phyloP scores from a whole-genome alignment of 2,888 invertebrate genomes.

The Hemicrepidius hirtus region DNA sequence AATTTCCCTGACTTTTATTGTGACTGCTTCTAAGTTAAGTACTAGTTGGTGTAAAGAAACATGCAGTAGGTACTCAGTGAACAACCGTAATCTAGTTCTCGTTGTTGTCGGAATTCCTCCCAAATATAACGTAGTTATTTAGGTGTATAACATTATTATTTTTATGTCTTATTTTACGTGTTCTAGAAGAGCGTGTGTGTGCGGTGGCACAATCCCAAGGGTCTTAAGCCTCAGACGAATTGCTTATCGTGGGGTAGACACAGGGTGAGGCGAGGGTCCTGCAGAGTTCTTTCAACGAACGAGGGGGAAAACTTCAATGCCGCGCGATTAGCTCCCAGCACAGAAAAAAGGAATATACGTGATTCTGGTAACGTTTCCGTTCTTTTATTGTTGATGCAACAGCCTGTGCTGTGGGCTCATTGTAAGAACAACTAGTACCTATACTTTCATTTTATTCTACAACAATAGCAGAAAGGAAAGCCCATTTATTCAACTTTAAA shows the following conservation, averaged over 20 bases:
- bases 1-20: too few relatives aligned
- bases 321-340: slow-evolving; percentile 40
- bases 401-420: slow-evolving; percentile 21
- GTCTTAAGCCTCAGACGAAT: slow-evolving; percentile 42
- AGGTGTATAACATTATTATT: slow-evolving; percentile 36
- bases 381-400: slow-evolving; percentile 25
- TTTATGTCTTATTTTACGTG: slow-evolving; percentile 42
- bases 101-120: neutral
- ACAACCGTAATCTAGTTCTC: too few relatives aligned
- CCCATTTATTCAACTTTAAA: neutral
- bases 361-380: slow-evolving; percentile 42
- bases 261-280: slow-evolving; percentile 19
- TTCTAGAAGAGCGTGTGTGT: slow-evolving; percentile 30
- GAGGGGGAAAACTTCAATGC: slow-evolving; percentile 39
- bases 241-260: slow-evolving; percentile 42
- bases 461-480: neutral
- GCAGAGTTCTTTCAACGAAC: slow-evolving; percentile 33
- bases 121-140: slow-evolving; percentile 14
- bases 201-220: slow-evolving; percentile 25
- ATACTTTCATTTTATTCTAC: too few relatives aligned
- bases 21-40: too few relatives aligned
- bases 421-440: slow-evolving; percentile 2
- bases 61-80: neutral
- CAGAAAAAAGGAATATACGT: slow-evolving; percentile 33
- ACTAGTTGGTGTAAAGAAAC: too few relatives aligned